phyloP scores from a whole-genome alignment of 2,888 invertebrate species.

The Copidosoma aretas region DNA sequence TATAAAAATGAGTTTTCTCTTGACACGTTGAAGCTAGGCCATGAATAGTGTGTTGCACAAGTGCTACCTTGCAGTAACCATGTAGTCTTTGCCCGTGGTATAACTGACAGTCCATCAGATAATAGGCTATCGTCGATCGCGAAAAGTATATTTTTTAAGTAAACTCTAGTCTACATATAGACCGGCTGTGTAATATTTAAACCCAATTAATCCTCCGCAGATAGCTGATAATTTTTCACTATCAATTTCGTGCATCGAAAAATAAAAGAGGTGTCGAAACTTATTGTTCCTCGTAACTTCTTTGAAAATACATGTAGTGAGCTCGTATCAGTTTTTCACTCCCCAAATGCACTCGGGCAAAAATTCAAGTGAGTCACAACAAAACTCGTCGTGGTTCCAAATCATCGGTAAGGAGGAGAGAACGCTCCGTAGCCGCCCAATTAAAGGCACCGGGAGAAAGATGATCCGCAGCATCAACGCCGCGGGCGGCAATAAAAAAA shows the following conservation, averaged over 20 bases:
- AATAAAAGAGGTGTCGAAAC: neutral
- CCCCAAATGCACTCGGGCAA: no score
- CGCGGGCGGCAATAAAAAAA: slow-evolving; percentile 42
- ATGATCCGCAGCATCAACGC: slow-evolving; percentile 28
- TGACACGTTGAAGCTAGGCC: neutral
- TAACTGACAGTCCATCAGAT: neutral
- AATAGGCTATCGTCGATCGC: neutral
- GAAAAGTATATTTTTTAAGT: no score
- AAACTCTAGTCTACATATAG: no score
- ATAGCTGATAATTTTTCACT: neutral
- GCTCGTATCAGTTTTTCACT: no score
- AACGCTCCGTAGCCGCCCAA: slow-evolving; percentile 50
- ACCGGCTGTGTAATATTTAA: no score
- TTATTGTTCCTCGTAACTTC: no score
- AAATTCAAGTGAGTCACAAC: no score
- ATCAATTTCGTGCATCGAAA: no score
- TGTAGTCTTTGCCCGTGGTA: neutral
- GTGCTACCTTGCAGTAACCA: neutral
- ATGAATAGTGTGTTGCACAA: neutral
- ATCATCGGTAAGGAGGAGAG: slow-evolving; percentile 48
- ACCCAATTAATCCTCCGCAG: neutral
- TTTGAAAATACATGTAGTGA: no score
- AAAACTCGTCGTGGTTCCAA: slow-evolving; percentile 50
- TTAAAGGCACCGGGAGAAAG: slow-evolving; percentile 48
- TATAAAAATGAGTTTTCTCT: neutral